These are phyloP conservation scores for Bedellia somnulentella DNA, from an alignment of 2,888 invertebrate genomes.

Conservation along the genomic window DNA sequence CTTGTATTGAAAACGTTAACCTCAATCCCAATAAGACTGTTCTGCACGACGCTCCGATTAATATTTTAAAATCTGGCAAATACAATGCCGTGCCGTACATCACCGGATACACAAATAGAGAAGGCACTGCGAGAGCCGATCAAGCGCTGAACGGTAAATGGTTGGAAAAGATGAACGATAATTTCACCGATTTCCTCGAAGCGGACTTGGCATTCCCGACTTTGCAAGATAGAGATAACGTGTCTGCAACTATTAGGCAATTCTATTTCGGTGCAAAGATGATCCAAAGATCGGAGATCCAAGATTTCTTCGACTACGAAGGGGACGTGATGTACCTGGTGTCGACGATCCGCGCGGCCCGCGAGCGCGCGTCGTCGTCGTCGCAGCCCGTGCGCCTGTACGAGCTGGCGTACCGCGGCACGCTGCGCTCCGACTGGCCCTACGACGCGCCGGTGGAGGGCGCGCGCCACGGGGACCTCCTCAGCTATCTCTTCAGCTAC, in stretches of 20 bases:
- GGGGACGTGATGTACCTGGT: constrained; percentile 34
- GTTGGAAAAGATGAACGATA: constrained; percentile 28
- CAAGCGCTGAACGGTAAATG: constrained; percentile 24
- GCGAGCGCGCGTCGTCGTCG: constrained; percentile 28
- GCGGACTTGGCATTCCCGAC: constrained; percentile 25
- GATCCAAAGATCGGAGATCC: constrained; percentile 25
- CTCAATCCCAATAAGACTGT: constrained; percentile 22
- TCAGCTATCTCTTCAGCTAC: constrained; percentile 34
- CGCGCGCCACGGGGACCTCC: constrained; percentile 30
- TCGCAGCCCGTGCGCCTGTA: constrained; percentile 24
- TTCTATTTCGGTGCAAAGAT: constrained; percentile 26
- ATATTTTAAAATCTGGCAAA: constrained; percentile 25
- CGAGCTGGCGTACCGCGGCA: constrained; percentile 33
- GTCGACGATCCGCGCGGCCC: constrained; percentile 27
- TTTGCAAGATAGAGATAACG: constrained; percentile 12
- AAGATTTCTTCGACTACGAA: constrained; percentile 35
- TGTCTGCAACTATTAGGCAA: constrained; percentile 19
- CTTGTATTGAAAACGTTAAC: constrained; percentile 31
- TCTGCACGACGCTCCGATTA: constrained; percentile 28
- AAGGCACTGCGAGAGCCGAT: constrained; percentile 34
- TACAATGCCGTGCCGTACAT: constrained; percentile 35
- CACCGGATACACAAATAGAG: constrained; percentile 29
- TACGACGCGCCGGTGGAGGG: constrained; percentile 29
- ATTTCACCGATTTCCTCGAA: constrained; percentile 33
- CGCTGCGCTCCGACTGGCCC: constrained; percentile 27